Evolutionary conservation across 2,888 invertebrate genomes (phyloP), one percentile per base, ranked within the genome.

Genomic region (Atherix ibis): DNA sequence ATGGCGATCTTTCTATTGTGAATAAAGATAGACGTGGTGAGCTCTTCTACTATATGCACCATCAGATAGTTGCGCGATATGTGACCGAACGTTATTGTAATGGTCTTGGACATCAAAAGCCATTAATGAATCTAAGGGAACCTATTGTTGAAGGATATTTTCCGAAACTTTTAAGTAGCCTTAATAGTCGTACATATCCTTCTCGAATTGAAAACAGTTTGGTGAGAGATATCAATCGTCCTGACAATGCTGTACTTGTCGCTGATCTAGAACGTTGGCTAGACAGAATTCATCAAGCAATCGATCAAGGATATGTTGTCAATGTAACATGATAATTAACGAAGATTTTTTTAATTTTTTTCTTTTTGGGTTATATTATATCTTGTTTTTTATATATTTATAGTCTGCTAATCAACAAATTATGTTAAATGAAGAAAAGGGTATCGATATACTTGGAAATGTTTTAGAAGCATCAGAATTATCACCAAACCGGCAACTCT

Each of bases 401-500:
- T 16, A 35, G 35, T 9, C 30, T 3, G 18, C 32, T 2, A 17
- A 28, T 24, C 16, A 35, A 15, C 25, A 28, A 5, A 46, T 52
- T 13, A 44, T 49, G 2, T 38, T 59, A 18, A 57, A 58, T 34
- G 48, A 46, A 43, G 64, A 64, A 18, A 67, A 64, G 1, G 85
- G 85, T 13, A 82, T 85, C 45, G 80, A 87, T 49, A 58, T 74
- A 4, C 65, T 88, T 19, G 87, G 84, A 15, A 79, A 87, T 56
- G 65, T 87, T 40, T 62, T 87, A 47, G 87, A 87, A 58, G 66
- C 79, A 0, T 71, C 73, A 26, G 64, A 69, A 28, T 54, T 83
- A 19, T 75, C 80, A 16, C 65, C 70, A 5, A 82, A 84, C 59
- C 59, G 64, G 1, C 63, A 63, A 27, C 67, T 74, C 49, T 84